Evolutionary conservation across 23 tunicate genomes (phyloP).

Genomic region (Aplidium turbinatum): DNA sequence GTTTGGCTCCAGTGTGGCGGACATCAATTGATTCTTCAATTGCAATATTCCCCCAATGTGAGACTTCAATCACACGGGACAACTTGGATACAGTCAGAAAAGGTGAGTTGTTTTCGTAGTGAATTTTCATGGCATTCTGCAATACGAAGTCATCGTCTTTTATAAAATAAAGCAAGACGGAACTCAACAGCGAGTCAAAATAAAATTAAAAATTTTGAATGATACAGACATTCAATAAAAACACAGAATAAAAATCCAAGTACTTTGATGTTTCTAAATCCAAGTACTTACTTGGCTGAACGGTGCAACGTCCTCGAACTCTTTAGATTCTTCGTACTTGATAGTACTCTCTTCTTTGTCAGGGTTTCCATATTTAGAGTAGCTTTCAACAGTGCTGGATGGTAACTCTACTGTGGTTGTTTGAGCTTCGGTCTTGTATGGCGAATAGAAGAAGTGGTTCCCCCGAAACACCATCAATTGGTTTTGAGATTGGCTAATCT

Average conservation of each 20-base stretch:
- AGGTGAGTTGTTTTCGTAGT: slow-evolving; percentile 92
- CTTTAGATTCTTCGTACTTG: slow-evolving; percentile 73
- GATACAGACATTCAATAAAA: too few relatives aligned
- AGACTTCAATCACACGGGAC: slow-evolving; percentile 81
- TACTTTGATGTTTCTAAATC: too few relatives aligned
- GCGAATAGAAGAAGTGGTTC: slow-evolving; percentile 87
- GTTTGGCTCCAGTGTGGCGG: slow-evolving; percentile 86
- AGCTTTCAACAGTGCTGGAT: slow-evolving; percentile 73
- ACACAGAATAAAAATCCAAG: too few relatives aligned
- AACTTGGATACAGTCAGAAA: slow-evolving; percentile 76
- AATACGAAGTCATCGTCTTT: neutral
- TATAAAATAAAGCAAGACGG: neutral
- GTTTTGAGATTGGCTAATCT: slow-evolving; percentile 92
- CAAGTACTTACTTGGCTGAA: slow-evolving; percentile 54
- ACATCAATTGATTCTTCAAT: slow-evolving; percentile 80
- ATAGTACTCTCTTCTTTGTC: slow-evolving; percentile 68
- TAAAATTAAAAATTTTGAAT: too few relatives aligned
- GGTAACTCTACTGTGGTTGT: slow-evolving; percentile 74
- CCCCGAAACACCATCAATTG: slow-evolving; percentile 86
- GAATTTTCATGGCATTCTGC: slow-evolving; percentile 70
- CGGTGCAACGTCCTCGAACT: slow-evolving; percentile 70
- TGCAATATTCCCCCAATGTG: slow-evolving; percentile 99
- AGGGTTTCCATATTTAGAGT: slow-evolving; percentile 72
- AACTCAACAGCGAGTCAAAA: neutral
- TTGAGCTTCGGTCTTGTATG: slow-evolving; percentile 72